Evolutionary conservation across 2,888 invertebrate genomes (phyloP), one percentile per base, ranked within the genome.

Genomic region (Epinotia ramella): DNA sequence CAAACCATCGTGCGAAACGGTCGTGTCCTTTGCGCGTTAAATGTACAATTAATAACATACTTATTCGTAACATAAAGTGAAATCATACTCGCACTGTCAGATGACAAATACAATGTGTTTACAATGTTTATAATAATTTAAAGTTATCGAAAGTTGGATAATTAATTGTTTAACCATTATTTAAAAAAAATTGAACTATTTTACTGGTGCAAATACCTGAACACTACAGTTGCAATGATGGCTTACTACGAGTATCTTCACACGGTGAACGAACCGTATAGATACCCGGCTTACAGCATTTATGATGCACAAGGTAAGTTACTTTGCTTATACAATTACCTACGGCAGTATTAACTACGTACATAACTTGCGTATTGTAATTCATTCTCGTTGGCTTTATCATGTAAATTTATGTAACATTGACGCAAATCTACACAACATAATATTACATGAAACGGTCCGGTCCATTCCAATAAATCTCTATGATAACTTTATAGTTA

Each of bases 1-100:
- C 66, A 66, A 66, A 66, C 66, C 53, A 66, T 33, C n/a, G 53
- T 53, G 66, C 66, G 66, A 66, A 66, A 66, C 66, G 66, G 66
- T 33, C 66, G 66, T 28, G 16, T 65, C 24, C 49, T 53, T 33
- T 6, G 65, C 65, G 65, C 65, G 64, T 65, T n/a, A 53, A 53
- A 53, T 53, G 7, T 53, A n/a, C n/a, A 16, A n/a, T 13, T 3
- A 53, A n/a, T 49, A 7, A 5, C n/a, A 53, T n/a, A 53, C 5
- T 53, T 53, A 53, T n/a, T 53, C 6, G 7, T 53, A 53, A 53
- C 53, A 13, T 9, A 40, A 49, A 53, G 53, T 53, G 7, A 53
- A 53, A 16, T 49, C 53, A 16, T 13, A 46, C 12, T n/a, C 13
- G 6, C n/a, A 53, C 16, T 49, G 16, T 16, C 16, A 6, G 16